Evolutionary conservation across 2,888 invertebrate genomes (phyloP).

Genomic region (Aphodius sticticus): DNA sequence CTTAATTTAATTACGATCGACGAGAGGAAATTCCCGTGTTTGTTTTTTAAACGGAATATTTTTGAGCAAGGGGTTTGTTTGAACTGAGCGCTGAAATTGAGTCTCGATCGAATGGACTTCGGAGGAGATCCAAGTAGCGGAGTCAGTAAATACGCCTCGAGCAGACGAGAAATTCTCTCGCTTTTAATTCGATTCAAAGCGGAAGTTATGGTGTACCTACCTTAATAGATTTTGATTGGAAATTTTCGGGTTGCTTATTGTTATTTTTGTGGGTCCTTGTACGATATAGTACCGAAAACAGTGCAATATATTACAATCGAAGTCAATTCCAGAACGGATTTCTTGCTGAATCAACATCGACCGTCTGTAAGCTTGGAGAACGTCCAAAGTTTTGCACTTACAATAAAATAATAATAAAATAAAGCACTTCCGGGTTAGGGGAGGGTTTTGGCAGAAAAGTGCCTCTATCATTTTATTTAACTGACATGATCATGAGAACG

Average conservation of each 20-base stretch:
- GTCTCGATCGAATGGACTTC: too few species aligned
- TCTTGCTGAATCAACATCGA: not conserved
- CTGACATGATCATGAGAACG: too few species aligned
- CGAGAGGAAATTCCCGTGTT: constrained; percentile 37
- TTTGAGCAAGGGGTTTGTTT: too few species aligned
- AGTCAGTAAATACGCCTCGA: too few species aligned
- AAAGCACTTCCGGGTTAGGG: too few species aligned
- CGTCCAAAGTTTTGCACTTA: not conserved
- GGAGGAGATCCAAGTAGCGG: too few species aligned
- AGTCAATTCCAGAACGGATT: not conserved
- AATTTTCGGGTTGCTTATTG: not conserved
- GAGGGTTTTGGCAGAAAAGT: too few species aligned
- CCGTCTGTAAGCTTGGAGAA: not conserved
- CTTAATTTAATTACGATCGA: constrained; percentile 40
- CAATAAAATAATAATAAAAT: not conserved
- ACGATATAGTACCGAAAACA: not conserved
- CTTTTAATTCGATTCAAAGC: too few species aligned
- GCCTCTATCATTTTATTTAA: not conserved
- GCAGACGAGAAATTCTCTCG: too few species aligned
- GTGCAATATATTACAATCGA: not conserved
- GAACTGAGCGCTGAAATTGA: too few species aligned
- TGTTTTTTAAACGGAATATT: constrained; percentile 32
- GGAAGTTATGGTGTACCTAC: not conserved
- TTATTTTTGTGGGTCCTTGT: not conserved
- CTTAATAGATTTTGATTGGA: not conserved